Conservation (phyloP, 2,113 vertebrate genomes). For the Pelmatolapia mariae region DNA sequence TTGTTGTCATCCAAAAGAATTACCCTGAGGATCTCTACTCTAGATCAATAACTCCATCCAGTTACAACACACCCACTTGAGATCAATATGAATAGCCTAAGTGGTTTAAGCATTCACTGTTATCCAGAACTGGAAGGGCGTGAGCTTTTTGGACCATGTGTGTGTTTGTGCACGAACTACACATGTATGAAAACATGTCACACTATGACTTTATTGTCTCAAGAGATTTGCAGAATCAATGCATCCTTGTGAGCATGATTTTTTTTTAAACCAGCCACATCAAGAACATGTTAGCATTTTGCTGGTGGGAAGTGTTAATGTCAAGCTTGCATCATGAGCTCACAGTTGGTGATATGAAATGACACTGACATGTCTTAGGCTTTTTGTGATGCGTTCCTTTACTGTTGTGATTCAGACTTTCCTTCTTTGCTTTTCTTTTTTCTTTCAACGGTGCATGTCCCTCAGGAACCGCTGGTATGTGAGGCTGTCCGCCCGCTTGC, state of each 20-base stretch:
- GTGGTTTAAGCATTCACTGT: neutral
- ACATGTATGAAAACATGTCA: neutral
- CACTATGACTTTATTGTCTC: neutral
- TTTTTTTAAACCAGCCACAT: neutral
- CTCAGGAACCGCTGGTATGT: slow-evolving; percentile 72
- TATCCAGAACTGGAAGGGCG: neutral
- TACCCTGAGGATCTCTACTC: slow-evolving; percentile 13
- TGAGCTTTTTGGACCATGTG: neutral
- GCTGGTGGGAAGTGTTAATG: slow-evolving; percentile 36
- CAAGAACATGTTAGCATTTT: neutral
- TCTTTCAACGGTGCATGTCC: neutral
- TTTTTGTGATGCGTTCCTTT: neutral
- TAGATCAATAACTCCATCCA: slow-evolving; percentile 39
- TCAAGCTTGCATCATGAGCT: neutral
- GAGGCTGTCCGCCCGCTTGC: slow-evolving; percentile 72
- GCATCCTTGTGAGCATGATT: neutral
- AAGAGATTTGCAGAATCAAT: neutral
- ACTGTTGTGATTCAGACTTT: neutral
- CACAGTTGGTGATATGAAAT: slow-evolving; percentile 13
- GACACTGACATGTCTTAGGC: slow-evolving; percentile 15
- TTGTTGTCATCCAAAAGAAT: slow-evolving; percentile 22
- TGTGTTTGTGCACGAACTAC: neutral
- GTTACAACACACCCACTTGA: slow-evolving; percentile 24
- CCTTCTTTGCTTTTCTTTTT: neutral
- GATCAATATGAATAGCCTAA: slow-evolving; percentile 31